These are phyloP conservation scores for Coendou prehensilis DNA, from an alignment of 2,797 vertebrate genomes.

Conservation along the genomic window DNA sequence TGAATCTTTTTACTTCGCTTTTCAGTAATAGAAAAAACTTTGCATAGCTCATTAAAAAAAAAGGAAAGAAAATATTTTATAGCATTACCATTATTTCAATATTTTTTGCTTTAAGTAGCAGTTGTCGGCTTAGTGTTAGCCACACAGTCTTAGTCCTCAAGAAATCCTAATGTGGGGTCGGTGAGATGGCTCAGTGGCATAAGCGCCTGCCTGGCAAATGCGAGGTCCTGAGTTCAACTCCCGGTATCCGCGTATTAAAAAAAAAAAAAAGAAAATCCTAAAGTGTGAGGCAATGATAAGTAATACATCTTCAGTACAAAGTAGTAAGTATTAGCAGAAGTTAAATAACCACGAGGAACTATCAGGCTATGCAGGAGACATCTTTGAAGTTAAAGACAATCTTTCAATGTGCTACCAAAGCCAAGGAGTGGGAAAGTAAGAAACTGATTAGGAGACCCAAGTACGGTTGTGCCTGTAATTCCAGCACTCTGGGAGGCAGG, in stretches of 20 bases:
- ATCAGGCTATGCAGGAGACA: background rate
- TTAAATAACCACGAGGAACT: background rate
- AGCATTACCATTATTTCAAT: slow-evolving; percentile 17
- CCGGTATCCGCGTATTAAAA: too few relatives aligned
- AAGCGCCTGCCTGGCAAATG: too few relatives aligned
- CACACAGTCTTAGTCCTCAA: background rate
- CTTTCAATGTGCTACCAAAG: background rate
- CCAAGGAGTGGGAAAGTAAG: background rate
- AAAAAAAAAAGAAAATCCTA: background rate
- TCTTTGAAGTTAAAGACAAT: background rate
- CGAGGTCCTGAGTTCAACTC: too few relatives aligned
- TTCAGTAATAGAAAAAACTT: slow-evolving; percentile 9
- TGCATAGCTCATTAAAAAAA: background rate
- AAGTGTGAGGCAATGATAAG: background rate
- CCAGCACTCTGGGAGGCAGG: background rate
- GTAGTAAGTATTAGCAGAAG: background rate
- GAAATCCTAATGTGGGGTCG: background rate
- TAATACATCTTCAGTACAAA: background rate
- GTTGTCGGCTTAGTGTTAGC: background rate
- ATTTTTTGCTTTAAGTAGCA: background rate
- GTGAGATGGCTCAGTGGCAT: too few relatives aligned
- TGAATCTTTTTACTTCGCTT: slow-evolving; percentile 16
- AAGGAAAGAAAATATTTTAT: background rate
- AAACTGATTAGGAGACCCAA: background rate
- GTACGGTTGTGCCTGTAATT: background rate